Evolutionary conservation across 2,113 vertebrate species (phyloP).

Genomic region (Ptyas mucosa): DNA sequence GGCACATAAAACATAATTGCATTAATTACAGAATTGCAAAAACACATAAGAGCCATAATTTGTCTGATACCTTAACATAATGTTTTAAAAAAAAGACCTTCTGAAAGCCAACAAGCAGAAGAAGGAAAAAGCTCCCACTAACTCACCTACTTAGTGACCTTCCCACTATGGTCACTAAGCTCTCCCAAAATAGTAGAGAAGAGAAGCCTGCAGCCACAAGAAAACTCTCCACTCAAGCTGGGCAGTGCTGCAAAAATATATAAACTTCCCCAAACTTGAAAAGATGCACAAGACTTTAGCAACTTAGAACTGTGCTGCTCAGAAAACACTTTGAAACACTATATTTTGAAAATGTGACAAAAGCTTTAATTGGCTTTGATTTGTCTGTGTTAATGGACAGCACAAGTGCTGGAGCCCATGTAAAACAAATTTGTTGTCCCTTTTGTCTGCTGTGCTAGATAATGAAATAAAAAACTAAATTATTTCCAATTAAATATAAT

Average conservation of each 20-base stretch:
- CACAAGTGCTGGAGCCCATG: slow-evolving; percentile 60
- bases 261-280: neutral
- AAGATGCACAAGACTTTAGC: slow-evolving; percentile 15
- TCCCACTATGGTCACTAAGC: neutral
- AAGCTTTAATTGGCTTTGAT: slow-evolving; percentile 60
- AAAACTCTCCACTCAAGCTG: neutral
- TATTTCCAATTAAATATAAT: slow-evolving; percentile 73
- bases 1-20: neutral
- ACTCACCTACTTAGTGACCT: neutral
- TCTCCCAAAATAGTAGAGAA: neutral
- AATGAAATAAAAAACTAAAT: slow-evolving; percentile 76
- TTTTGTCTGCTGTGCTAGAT: slow-evolving; percentile 66
- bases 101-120: neutral
- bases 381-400: slow-evolving; percentile 65
- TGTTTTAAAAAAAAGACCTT: neutral
- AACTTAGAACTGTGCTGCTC: neutral
- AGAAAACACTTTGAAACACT: slow-evolving; percentile 32
- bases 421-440: slow-evolving; percentile 67
- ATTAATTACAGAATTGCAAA: neutral
- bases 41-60: neutral
- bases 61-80: neutral
- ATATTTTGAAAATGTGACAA: slow-evolving; percentile 48
- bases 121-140: neutral
- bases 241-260: neutral
- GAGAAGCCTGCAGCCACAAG: neutral